Evolutionary conservation across 1,140 invertebrate genomes (phyloP).

Genomic region (Mesaphorura yosii): DNA sequence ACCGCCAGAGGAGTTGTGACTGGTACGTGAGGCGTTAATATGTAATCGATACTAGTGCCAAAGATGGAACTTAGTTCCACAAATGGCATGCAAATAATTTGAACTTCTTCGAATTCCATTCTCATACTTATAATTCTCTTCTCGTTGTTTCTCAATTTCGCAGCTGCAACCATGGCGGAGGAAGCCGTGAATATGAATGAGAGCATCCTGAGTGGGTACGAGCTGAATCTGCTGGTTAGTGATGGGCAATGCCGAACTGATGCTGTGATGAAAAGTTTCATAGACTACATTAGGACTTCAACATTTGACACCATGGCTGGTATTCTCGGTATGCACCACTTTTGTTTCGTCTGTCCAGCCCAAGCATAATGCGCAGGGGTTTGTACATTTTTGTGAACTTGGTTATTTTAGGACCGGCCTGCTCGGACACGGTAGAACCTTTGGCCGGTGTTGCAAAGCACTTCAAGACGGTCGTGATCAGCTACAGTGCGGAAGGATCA

Average conservation of each 20-base stretch:
- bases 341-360: neutral
- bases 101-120: neutral
- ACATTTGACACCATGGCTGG: constrained; percentile 49
- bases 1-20: constrained; percentile 49
- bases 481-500: constrained; percentile 67
- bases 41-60: too few species aligned
- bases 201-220: constrained; percentile 50
- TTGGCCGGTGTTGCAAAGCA: constrained; percentile 66
- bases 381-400: neutral
- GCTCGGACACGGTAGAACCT: constrained; percentile 71
- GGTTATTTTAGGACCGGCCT: constrained; percentile 53
- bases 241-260: constrained; percentile 64
- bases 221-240: constrained; percentile 45
- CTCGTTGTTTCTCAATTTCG: constrained; percentile 31
- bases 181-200: constrained; percentile 52
- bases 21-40: too few species aligned
- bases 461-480: constrained; percentile 62
- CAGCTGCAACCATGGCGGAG: constrained; percentile 53
- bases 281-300: constrained; percentile 52
- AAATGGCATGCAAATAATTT: too few species aligned
- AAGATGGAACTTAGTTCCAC: too few species aligned
- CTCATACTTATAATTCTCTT: neutral
- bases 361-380: neutral
- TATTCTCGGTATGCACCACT: constrained; percentile 47
- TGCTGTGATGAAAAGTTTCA: constrained; percentile 64